Evolutionary conservation across 2,888 invertebrate genomes (phyloP), one percentile per base, ranked within the genome.

Genomic region (Calliscelio sp.): DNA sequence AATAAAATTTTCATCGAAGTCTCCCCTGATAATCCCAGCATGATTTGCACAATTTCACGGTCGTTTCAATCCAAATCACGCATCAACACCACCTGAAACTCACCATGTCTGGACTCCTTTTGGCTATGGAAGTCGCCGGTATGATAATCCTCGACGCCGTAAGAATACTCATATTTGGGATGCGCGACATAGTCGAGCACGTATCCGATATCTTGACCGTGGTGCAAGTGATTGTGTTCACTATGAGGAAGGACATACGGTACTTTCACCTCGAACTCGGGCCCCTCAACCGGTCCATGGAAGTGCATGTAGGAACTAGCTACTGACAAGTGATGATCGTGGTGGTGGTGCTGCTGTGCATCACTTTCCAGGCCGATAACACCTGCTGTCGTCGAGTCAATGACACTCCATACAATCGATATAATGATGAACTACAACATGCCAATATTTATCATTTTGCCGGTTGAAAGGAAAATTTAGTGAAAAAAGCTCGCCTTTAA

Each of bases 101-200:
- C 80, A 92, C 92, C 92, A 78, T 93, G 93, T 25, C 93, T 91
- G 5, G 89, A 87, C 85, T 94, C 94, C 81, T 93, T 93, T 73
- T 93, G 93, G 1, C 91, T 90, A 84, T 94, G 93, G 85, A 91
- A 91, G 86, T 94, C 93, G 10, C 93, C 93, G 11, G 93, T 90
- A 32, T 91, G 90, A 77, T 91, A 89, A 82, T 92, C 92, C 85
- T 92, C 89, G 16, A 92, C 91, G 10, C 92, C 92, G 57, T 92
- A 92, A 0, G 90, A 88, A 65, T 90, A 92, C 55, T 92, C 81
- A 75, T 93, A 93, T 84, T 90, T 92, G 0, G 92, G 92, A 87
- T 92, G 90, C 7, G 90, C 92, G 20, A 91, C 88, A 73, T 92
- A 93, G 85, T 93, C 92, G 2, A 88, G 14, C 20, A 88, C 87